phyloP scores from a whole-genome alignment of 2,113 vertebrate genomes.

The Meles meles region DNA sequence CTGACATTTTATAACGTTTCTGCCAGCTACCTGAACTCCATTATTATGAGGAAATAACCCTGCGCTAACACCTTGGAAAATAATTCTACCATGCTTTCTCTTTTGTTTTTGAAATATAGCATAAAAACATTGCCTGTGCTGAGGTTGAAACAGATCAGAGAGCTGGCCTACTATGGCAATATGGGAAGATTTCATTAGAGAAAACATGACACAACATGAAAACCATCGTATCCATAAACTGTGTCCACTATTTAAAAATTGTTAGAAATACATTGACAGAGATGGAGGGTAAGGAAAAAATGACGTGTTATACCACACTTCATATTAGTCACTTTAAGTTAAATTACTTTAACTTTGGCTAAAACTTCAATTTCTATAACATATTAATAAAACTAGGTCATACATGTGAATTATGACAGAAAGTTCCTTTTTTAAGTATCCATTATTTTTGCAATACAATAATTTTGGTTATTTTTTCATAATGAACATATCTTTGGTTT shows the following conservation, averaged over 20 bases:
- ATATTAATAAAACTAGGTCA: not conserved
- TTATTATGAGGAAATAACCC: constrained; percentile 71
- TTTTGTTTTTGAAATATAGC: constrained; percentile 66
- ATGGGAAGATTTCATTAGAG: constrained; percentile 34
- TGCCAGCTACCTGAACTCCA: constrained; percentile 63
- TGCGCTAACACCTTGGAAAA: constrained; percentile 67
- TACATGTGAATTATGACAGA: not conserved
- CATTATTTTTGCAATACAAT: not conserved
- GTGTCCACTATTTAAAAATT: not conserved
- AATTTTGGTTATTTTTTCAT: not conserved
- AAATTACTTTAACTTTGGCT: not conserved
- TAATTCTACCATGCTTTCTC: constrained; percentile 56
- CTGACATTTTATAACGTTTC: constrained; percentile 48
- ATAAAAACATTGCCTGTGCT: constrained; percentile 9
- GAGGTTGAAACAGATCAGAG: constrained; percentile 12
- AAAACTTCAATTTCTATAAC: not conserved
- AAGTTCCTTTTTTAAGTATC: not conserved
- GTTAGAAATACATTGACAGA: not conserved
- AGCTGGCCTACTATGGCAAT: not conserved
- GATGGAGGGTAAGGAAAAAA: not conserved
- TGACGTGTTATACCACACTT: not conserved
- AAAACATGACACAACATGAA: not conserved
- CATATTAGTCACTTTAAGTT: not conserved
- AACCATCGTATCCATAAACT: constrained; percentile 26
- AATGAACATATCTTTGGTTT: not conserved